Percentiles rank a stretch among this genome's conserved stretches.
phyloP scores from a whole-genome alignment of 2,113 vertebrate species.

The Ophiodon elongatus region DNA sequence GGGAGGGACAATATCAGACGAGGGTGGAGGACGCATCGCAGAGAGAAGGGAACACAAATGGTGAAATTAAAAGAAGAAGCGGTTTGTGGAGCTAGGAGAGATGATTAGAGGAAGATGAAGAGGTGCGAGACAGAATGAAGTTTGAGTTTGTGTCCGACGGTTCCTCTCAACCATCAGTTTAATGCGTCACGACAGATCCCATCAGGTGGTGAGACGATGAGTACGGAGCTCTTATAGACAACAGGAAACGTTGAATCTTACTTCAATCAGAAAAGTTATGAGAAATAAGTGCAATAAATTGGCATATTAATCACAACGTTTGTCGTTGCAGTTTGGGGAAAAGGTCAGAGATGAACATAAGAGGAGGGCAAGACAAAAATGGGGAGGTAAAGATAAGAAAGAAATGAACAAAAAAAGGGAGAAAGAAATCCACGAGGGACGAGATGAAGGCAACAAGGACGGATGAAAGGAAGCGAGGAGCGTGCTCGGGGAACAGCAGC shows the following conservation, averaged over 20 bases:
- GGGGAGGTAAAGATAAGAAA: neutral
- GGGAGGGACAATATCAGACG: slow-evolving; percentile 12
- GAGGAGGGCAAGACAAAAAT: neutral
- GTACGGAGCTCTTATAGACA: neutral
- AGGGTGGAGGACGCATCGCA: neutral
- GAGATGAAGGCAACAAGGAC: slow-evolving; percentile 21
- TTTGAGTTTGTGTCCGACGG: neutral
- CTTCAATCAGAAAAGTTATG: neutral
- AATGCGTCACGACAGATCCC: neutral
- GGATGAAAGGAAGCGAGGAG: slow-evolving; percentile 44
- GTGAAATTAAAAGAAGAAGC: neutral
- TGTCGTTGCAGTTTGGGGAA: neutral
- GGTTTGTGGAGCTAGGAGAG: neutral
- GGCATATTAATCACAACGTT: neutral
- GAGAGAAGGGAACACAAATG: slow-evolving; percentile 7
- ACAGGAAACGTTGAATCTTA: neutral
- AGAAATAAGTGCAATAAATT: neutral
- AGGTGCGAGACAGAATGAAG: neutral
- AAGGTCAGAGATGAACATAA: neutral
- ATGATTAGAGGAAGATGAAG: neutral
- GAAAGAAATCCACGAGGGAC: slow-evolving; percentile 2
- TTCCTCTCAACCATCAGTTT: neutral
- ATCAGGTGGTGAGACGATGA: neutral
- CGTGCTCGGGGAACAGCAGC: slow-evolving; percentile 32
- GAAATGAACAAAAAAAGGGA: neutral